These are phyloP conservation scores for Lathronympha strigana DNA, from an alignment of 2,888 invertebrate species.

Conservation along the genomic window DNA sequence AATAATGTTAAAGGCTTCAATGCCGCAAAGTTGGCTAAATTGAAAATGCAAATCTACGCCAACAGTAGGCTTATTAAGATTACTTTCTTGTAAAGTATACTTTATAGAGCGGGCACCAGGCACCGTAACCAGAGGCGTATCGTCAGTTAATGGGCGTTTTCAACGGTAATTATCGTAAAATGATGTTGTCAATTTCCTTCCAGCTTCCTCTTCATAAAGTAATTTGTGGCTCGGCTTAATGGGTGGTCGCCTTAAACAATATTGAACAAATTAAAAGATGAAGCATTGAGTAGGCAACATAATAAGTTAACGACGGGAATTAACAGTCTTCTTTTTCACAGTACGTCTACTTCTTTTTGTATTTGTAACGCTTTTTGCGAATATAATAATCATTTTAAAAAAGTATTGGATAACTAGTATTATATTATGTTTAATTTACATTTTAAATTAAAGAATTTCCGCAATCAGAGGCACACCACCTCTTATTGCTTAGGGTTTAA, in stretches of 20 bases:
- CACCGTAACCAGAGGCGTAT: conserved; percentile 58
- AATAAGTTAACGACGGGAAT: conserved; percentile 23
- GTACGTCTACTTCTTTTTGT: too few species aligned
- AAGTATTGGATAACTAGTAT: too few species aligned
- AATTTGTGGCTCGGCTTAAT: conserved; percentile 50
- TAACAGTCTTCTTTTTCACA: background rate
- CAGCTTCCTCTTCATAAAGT: conserved; percentile 52
- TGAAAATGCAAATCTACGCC: conserved; percentile 60
- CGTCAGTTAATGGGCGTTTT: conserved; percentile 62
- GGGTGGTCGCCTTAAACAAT: conserved; percentile 50
- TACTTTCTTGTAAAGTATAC: conserved; percentile 60
- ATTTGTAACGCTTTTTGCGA: background rate
- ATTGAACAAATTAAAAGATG: conserved; percentile 42
- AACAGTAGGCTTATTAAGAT: conserved; percentile 58
- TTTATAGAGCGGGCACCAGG: conserved; percentile 56
- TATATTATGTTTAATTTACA: too few species aligned
- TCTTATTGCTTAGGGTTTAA: too few species aligned
- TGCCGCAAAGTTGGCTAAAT: conserved; percentile 47
- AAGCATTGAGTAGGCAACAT: conserved; percentile 26
- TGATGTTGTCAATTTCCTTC: conserved; percentile 58
- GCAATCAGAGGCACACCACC: too few species aligned
- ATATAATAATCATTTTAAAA: background rate
- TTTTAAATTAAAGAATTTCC: too few species aligned
- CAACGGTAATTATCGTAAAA: conserved; percentile 67
- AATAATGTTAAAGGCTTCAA: conserved; percentile 37